Conservation (phyloP, 2,797 vertebrate species). For the Vireo griseus region DNA sequence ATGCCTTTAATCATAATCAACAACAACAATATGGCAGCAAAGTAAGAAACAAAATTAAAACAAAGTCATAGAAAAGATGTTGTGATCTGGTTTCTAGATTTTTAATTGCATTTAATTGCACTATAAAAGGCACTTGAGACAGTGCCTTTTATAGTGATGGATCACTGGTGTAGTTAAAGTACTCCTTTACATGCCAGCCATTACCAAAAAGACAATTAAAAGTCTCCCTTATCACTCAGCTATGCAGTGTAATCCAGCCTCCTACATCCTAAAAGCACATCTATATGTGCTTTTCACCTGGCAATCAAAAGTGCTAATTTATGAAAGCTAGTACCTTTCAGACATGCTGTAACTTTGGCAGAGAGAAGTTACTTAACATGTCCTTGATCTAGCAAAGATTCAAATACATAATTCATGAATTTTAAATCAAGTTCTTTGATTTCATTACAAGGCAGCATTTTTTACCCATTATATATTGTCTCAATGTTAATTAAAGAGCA, state of each 20-base stretch:
- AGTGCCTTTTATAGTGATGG: background rate
- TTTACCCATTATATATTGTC: background rate
- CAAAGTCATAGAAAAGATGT: background rate
- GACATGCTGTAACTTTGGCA: background rate
- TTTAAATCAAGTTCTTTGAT: background rate
- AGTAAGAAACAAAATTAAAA: background rate
- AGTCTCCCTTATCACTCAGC: background rate
- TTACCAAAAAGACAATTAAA: background rate
- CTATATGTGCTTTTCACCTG: background rate
- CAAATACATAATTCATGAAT: background rate
- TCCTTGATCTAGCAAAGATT: background rate
- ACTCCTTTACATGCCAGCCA: background rate
- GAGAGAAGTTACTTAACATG: background rate
- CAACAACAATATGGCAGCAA: background rate
- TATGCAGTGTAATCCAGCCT: background rate
- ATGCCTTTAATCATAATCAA: background rate
- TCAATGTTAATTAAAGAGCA: constrained; percentile 24
- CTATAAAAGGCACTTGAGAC: background rate
- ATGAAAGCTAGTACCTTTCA: background rate
- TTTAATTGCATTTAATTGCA: background rate
- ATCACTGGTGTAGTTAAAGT: background rate
- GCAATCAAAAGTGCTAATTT: background rate
- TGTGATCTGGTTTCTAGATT: background rate
- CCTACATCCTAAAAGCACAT: background rate
- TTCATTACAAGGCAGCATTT: constrained; percentile 5